Evolutionary conservation across 2,113 vertebrate species (phyloP).

Genomic region (Galemys pyrenaicus): DNA sequence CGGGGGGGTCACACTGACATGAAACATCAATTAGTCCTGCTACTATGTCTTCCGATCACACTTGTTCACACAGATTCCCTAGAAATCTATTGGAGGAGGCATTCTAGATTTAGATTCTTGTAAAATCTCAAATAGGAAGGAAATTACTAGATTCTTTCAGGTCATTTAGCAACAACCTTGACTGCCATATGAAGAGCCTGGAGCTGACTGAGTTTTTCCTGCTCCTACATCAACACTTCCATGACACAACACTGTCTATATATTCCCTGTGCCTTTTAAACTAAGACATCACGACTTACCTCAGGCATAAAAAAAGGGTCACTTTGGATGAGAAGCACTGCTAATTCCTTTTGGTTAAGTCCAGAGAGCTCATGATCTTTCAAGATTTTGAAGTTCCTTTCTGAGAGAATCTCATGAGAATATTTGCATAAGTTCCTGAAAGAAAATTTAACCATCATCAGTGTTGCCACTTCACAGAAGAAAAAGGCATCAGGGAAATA

Average conservation of each 20-base stretch:
- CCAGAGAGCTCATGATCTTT: constrained; percentile 79
- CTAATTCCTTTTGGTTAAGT: constrained; percentile 82
- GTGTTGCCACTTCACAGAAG: not conserved
- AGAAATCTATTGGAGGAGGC: not conserved
- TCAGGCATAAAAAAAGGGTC: constrained; percentile 87
- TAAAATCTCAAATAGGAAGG: not conserved
- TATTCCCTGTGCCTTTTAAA: not conserved
- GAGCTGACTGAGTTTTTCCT: not conserved
- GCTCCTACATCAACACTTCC: not conserved
- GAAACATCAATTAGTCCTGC: not conserved
- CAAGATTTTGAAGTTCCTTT: constrained; percentile 81
- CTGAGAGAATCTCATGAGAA: constrained; percentile 77
- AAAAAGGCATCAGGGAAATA: not conserved
- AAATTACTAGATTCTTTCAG: not conserved
- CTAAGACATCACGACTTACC: constrained; percentile 75
- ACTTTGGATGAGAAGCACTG: constrained; percentile 85
- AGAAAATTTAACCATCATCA: not conserved
- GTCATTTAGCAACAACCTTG: not conserved
- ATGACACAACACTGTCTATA: not conserved
- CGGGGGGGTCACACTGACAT: not conserved
- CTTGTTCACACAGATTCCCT: not conserved
- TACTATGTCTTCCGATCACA: not conserved
- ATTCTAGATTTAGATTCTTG: not conserved
- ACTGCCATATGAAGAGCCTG: not conserved
- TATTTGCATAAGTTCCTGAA: constrained; percentile 85